Evolutionary conservation across 1,140 invertebrate species (phyloP).

Genomic region (Rhyacophila brunnea): DNA sequence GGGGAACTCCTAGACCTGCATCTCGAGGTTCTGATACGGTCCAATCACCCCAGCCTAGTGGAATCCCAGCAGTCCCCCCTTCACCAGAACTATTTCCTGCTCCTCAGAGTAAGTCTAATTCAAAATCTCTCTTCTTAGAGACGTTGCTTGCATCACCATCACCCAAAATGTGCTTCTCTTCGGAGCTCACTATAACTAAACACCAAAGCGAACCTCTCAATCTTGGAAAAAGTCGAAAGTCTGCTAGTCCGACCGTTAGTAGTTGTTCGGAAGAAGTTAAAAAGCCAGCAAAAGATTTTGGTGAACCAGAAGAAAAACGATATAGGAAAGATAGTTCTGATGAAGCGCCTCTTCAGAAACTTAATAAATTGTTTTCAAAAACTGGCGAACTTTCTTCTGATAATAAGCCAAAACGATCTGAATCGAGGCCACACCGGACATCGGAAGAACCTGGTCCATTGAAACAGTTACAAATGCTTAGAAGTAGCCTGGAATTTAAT

Average conservation of each 20-base stretch:
- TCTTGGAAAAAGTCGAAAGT: constrained; percentile 62
- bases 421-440: constrained; percentile 39
- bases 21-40: constrained; percentile 63
- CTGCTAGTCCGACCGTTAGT: constrained; percentile 58
- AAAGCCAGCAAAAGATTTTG: constrained; percentile 50
- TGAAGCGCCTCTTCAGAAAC: constrained; percentile 43
- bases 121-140: constrained; percentile 57
- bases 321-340: constrained; percentile 51
- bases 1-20: constrained; percentile 52
- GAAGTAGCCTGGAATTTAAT: constrained; percentile 65
- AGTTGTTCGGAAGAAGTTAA: constrained; percentile 61
- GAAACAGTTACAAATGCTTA: constrained; percentile 70
- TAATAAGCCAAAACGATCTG: constrained; percentile 36
- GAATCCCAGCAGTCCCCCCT: constrained; percentile 60
- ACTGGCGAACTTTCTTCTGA: constrained; percentile 34
- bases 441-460: constrained; percentile 62
- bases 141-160: constrained; percentile 54
- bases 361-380: constrained; percentile 46
- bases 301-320: constrained; percentile 59
- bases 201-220: constrained; percentile 66
- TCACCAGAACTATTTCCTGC: constrained; percentile 59
- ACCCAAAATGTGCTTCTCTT: constrained; percentile 55
- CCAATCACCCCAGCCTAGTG: constrained; percentile 65
- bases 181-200: constrained; percentile 55
- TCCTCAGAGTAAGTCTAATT: constrained; percentile 49